These are phyloP conservation scores for Tachina fera DNA, from an alignment of 2,888 invertebrate genomes.

Conservation along the genomic window DNA sequence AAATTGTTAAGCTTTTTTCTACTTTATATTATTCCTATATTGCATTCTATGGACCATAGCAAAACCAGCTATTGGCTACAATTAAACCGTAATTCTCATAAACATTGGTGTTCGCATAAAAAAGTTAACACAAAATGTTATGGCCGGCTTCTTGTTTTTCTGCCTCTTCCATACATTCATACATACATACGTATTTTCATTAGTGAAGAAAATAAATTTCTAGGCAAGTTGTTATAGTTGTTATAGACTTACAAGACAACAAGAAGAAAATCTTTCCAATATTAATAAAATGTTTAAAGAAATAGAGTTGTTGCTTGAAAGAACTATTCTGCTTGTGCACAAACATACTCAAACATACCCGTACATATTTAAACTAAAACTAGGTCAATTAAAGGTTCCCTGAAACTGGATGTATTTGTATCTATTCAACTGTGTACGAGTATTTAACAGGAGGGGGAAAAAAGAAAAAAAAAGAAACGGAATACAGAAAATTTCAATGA, in stretches of 20 bases:
- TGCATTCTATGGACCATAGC: constrained; percentile 16
- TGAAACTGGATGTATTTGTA: constrained; percentile 13
- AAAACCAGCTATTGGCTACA: constrained; percentile 20
- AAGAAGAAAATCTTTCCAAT: constrained; percentile 32
- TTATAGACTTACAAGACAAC: constrained; percentile 9
- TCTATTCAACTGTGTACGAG: constrained; percentile 9
- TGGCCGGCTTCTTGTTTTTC: constrained; percentile 16
- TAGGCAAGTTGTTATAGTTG: neutral
- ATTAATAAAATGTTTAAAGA: constrained; percentile 31
- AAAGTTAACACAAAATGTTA: constrained; percentile 40
- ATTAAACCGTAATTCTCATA: constrained; percentile 36
- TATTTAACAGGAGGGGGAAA: neutral
- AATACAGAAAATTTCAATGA: constrained; percentile 21
- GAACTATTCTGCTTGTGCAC: neutral
- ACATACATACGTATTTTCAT: neutral
- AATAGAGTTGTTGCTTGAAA: constrained; percentile 30
- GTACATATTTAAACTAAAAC: constrained; percentile 26
- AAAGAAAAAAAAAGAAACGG: neutral
- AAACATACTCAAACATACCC: neutral
- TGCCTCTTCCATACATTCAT: neutral
- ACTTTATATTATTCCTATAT: neutral
- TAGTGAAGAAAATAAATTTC: constrained; percentile 29
- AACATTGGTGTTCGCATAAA: constrained; percentile 33
- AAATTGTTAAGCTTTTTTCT: neutral
- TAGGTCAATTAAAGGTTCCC: constrained; percentile 56